Percentiles rank a stretch among this genome's conserved stretches.
phyloP scores from a whole-genome alignment of 2,888 invertebrate genomes.

The Drosophila diplacantha region DNA sequence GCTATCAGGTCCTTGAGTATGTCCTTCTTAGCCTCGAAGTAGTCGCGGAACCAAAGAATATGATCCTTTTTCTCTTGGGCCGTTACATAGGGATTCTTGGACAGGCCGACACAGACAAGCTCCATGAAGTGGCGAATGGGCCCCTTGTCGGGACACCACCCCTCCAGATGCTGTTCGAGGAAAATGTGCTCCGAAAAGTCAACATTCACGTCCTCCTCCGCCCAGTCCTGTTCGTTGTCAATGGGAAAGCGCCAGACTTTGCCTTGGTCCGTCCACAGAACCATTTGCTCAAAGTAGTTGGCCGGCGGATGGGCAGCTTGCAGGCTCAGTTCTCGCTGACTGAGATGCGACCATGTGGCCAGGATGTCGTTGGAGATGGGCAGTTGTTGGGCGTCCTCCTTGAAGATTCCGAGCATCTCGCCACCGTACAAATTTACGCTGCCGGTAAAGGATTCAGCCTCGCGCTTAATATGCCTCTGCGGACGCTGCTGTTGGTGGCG shows the following conservation, averaged over 20 bases:
- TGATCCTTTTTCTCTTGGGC: slow-evolving; percentile 92
- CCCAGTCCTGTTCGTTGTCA: slow-evolving; percentile 94
- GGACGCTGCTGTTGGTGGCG: slow-evolving; percentile 41
- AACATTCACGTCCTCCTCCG: slow-evolving; percentile 81
- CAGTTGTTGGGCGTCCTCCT: slow-evolving; percentile 60
- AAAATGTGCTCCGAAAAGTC: slow-evolving; percentile 97
- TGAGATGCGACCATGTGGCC: slow-evolving; percentile 84
- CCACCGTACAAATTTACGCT: slow-evolving; percentile 82
- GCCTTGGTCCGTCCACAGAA: slow-evolving; percentile 94
- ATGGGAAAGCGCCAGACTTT: slow-evolving; percentile 98
- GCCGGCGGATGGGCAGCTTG: slow-evolving; percentile 85
- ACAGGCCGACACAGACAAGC: slow-evolving; percentile 93
- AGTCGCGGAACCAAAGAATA: slow-evolving; percentile 93
- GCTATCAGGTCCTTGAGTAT: slow-evolving; percentile 79
- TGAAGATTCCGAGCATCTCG: slow-evolving; percentile 83
- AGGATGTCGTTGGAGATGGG: slow-evolving; percentile 76
- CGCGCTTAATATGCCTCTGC: slow-evolving; percentile 55
- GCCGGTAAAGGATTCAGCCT: slow-evolving; percentile 72
- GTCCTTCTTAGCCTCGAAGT: slow-evolving; percentile 89
- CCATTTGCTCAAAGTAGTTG: slow-evolving; percentile 96
- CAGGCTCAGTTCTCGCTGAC: slow-evolving; percentile 83
- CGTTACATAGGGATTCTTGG: slow-evolving; percentile 95
- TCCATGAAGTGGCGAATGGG: slow-evolving; percentile 99
- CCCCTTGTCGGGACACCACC: slow-evolving; percentile 93
- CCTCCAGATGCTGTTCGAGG: slow-evolving; percentile 89